Percentiles rank a stretch among this genome's conserved stretches.
Evolutionary conservation across 2,888 invertebrate genomes (phyloP).

Genomic region (Gymnocheta viridis): DNA sequence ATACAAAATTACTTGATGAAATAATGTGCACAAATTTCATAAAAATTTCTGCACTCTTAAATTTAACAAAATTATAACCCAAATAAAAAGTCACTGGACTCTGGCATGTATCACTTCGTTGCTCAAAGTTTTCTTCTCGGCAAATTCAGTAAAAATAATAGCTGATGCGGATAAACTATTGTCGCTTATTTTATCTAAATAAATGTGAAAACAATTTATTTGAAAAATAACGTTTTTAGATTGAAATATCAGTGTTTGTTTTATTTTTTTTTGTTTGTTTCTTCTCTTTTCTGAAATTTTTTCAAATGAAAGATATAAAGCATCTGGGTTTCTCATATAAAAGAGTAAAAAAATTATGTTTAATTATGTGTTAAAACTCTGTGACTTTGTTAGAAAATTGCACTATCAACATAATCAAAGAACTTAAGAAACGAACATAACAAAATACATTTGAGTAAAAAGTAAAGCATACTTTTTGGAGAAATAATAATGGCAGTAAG

Average conservation of each 20-base stretch:
- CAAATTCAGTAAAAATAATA: too few species aligned
- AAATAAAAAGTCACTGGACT: too few species aligned
- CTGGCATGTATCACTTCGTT: too few species aligned
- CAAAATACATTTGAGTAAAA: background rate
- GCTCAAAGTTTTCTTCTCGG: too few species aligned
- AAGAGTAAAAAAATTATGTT: background rate
- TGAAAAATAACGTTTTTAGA: background rate
- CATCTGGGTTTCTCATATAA: background rate
- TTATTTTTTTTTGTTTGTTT: too few species aligned
- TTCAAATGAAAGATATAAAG: background rate
- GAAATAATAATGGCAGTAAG: background rate
- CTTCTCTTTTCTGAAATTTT: too few species aligned
- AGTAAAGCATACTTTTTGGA: constrained; percentile 32
- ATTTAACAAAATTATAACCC: too few species aligned
- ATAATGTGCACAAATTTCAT: too few species aligned
- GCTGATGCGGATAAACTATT: background rate
- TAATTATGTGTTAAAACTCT: background rate
- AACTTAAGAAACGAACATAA: constrained; percentile 49
- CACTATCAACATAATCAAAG: constrained; percentile 23
- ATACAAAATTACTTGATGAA: too few species aligned
- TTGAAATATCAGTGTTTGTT: background rate
- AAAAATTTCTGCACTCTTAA: too few species aligned
- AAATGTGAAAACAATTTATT: background rate
- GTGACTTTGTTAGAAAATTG: background rate
- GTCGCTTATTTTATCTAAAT: background rate